Evolutionary conservation across 2,888 invertebrate genomes (phyloP), one percentile per base, ranked within the genome.

Genomic region (Spodoptera exigua): DNA sequence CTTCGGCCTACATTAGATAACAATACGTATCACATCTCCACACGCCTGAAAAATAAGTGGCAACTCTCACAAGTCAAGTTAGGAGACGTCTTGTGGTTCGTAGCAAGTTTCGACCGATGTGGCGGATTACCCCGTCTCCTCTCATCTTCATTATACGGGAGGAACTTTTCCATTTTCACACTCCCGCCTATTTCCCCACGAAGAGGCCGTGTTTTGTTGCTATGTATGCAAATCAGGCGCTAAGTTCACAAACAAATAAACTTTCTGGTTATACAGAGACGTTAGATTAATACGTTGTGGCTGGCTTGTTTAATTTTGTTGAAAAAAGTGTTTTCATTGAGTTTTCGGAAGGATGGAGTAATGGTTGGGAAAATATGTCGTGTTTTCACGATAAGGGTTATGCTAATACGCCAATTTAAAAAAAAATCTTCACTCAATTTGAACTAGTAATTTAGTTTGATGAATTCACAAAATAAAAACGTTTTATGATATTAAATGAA

Each of bases 81-180:
- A 46, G 48, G 45, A 70, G 69, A 61, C 64, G 48, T 59, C 77
- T 72, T 85, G 88, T 61, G 90, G 90, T 86, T 89, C 83, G 83
- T 84, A 69, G 76, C 78, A 90, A 92, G 89, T 92, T 92, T 84
- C 74, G 75, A 70, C 72, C 46, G 81, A 82, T 83, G 88, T 83
- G 82, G 83, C 80, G 89, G 91, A 92, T 92, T 90, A 91, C 85
- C 81, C 81, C 89, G 86, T 85, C 87, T 86, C 85, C 82, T 78
- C 90, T 84, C 91, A 86, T 90, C 90, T 92, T 92, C 92, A 92
- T 93, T 93, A 92, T 93, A 88, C 92, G 81, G 70, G 74, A 70
- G 49, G 78, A 92, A 92, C 87, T 93, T 93, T 85, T 80, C 83
- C 81, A 86, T 88, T 87, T 87, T 87, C 87, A 82, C 89, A 87